phyloP scores from a whole-genome alignment of 2,888 invertebrate genomes.

The Lasioglossum calceatum region DNA sequence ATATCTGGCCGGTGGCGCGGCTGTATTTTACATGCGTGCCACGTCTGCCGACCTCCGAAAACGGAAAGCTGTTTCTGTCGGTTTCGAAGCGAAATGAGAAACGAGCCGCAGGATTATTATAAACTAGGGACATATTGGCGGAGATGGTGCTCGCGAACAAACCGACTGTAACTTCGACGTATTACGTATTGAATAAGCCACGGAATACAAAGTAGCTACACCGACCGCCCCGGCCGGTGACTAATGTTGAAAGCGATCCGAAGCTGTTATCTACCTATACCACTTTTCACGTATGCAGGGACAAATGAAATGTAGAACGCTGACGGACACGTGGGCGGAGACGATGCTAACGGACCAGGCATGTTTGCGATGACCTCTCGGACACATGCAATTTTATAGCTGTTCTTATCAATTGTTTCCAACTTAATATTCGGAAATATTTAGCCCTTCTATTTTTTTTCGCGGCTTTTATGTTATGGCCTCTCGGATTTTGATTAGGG shows the following conservation, averaged over 20 bases:
- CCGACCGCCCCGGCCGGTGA: background rate
- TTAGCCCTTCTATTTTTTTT: too few species aligned
- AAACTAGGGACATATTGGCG: constrained; percentile 10
- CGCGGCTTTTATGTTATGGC: too few species aligned
- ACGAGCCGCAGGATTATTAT: background rate
- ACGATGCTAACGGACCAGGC: background rate
- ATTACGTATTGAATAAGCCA: constrained; percentile 8
- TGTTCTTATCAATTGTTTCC: background rate
- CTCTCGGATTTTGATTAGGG: too few species aligned
- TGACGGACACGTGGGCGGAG: background rate
- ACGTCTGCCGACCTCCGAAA: background rate
- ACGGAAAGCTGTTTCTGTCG: background rate
- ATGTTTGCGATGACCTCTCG: background rate
- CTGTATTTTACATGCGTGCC: constrained; percentile 24
- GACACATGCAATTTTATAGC: background rate
- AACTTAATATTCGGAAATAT: background rate
- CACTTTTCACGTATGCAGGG: background rate
- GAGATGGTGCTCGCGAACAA: background rate
- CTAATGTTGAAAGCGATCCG: background rate
- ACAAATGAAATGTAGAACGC: background rate
- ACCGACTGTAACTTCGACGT: constrained; percentile 6
- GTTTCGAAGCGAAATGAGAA: background rate
- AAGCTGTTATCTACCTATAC: background rate
- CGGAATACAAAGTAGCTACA: constrained; percentile 12
- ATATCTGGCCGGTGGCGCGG: background rate